These are phyloP conservation scores for Lucilia sericata DNA, from an alignment of 1,140 invertebrate genomes.

Conservation along the genomic window DNA sequence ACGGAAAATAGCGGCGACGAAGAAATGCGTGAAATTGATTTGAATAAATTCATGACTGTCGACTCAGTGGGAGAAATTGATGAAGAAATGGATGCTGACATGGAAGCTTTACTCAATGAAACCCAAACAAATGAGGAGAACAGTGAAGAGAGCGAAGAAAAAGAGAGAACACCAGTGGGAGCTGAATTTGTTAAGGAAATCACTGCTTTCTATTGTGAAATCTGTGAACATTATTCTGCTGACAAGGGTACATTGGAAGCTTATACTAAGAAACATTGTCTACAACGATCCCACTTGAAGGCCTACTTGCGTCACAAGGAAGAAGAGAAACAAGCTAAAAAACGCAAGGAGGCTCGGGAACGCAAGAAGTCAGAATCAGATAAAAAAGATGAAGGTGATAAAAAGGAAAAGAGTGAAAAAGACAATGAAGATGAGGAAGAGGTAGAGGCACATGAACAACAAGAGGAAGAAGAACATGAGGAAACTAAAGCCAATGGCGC, in stretches of 20 bases:
- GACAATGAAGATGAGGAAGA: constrained; percentile 75
- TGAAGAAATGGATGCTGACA: constrained; percentile 69
- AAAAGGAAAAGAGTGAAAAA: constrained; percentile 71
- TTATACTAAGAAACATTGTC: constrained; percentile 77
- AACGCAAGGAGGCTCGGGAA: constrained; percentile 73
- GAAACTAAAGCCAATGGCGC: constrained; percentile 51
- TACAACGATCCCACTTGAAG: constrained; percentile 77
- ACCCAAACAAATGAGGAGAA: constrained; percentile 72
- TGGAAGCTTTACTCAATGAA: constrained; percentile 61
- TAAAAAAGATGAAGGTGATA: constrained; percentile 58
- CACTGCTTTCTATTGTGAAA: constrained; percentile 78
- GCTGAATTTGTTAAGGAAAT: constrained; percentile 80
- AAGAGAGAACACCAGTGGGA: constrained; percentile 81
- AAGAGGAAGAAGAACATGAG: constrained; percentile 71
- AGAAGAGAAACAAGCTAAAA: constrained; percentile 75
- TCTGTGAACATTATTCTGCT: constrained; percentile 78
- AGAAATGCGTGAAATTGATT: constrained; percentile 77
- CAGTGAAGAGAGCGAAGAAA: constrained; percentile 72
- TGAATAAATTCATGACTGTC: constrained; percentile 86
- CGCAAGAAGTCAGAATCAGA: constrained; percentile 57
- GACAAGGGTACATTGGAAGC: constrained; percentile 72
- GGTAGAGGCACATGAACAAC: constrained; percentile 73
- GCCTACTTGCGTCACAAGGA: constrained; percentile 80
- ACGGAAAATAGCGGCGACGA: constrained; percentile 75
- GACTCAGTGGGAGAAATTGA: constrained; percentile 88